phyloP scores from a whole-genome alignment of 1,140 invertebrate genomes.

The Paramacrobiotus metropolitanus region DNA sequence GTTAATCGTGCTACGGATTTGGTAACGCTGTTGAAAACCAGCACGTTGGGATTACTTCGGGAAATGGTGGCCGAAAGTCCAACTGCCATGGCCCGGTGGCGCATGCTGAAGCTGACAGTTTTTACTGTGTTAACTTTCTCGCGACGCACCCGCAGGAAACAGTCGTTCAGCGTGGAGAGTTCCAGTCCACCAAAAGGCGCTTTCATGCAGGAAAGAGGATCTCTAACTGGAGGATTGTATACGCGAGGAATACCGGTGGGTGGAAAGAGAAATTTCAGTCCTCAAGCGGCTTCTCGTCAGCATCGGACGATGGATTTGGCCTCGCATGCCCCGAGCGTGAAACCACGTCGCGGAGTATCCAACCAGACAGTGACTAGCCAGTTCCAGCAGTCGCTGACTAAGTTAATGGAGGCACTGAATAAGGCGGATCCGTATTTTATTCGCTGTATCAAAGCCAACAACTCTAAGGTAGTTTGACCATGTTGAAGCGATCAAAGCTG shows the following conservation, averaged over 20 bases:
- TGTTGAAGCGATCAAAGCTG: background rate
- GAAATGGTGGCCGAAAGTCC: slow-evolving; percentile 80
- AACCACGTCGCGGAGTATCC: background rate
- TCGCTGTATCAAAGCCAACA: slow-evolving; percentile 83
- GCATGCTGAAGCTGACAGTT: slow-evolving; percentile 67
- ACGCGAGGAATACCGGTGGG: slow-evolving; percentile 9
- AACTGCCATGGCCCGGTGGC: slow-evolving; percentile 81
- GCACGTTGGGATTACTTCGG: slow-evolving; percentile 65
- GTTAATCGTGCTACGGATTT: slow-evolving; percentile 68
- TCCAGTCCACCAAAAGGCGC: slow-evolving; percentile 2
- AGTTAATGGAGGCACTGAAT: slow-evolving; percentile 74
- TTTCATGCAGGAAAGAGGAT: slow-evolving; percentile 15
- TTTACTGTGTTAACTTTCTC: slow-evolving; percentile 74
- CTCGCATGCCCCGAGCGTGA: background rate
- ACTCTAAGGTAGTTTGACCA: slow-evolving; percentile 39
- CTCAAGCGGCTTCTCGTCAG: slow-evolving; percentile 15
- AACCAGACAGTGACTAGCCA: slow-evolving; percentile 65
- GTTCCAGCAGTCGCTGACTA: slow-evolving; percentile 70
- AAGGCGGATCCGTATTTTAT: slow-evolving; percentile 92
- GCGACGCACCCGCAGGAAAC: slow-evolving; percentile 25
- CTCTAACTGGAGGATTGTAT: slow-evolving; percentile 10
- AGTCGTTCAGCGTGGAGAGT: background rate
- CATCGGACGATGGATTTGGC: slow-evolving; percentile 9
- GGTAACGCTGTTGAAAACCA: slow-evolving; percentile 74
- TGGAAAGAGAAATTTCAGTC: slow-evolving; percentile 9